A percentile compares a stretch with the other conserved stretches of the same genome.
Conservation (phyloP, 1,140 invertebrate genomes). For the Probaryconus sp. region DNA sequence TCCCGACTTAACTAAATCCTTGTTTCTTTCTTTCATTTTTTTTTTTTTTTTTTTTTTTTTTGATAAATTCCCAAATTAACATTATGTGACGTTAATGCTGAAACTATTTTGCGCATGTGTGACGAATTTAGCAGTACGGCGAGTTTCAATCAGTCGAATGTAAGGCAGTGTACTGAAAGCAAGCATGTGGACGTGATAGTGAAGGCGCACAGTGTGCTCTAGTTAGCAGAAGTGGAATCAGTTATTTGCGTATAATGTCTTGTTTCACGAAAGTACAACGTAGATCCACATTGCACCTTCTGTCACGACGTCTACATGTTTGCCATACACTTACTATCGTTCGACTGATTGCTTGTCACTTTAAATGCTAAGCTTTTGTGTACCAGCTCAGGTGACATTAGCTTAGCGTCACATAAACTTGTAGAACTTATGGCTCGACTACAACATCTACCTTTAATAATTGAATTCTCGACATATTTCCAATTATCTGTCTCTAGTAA, state of each 20-base stretch:
- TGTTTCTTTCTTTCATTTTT: no score
- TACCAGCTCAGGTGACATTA: constrained; percentile 42
- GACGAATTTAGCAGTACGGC: constrained; percentile 31
- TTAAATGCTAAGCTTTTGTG: constrained; percentile 55
- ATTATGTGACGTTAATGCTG: constrained; percentile 13
- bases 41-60: no score
- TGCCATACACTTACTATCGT: constrained; percentile 46
- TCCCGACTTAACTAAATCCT: no score
- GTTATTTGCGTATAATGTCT: constrained; percentile 60
- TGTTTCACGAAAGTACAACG: constrained; percentile 57
- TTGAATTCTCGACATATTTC: constrained; percentile 39
- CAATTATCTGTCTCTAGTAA: no score
- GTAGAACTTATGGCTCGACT: constrained; percentile 40
- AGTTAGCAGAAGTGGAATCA: constrained; percentile 52
- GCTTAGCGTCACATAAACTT: constrained; percentile 48
- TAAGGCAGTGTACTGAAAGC: constrained; percentile 43
- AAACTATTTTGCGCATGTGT: constrained; percentile 29
- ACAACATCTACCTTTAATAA: constrained; percentile 39
- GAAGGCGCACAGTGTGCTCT: constrained; percentile 51
- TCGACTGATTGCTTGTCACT: constrained; percentile 56
- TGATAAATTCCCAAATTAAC: no score
- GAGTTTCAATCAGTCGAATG: constrained; percentile 44
- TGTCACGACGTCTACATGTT: constrained; percentile 52
- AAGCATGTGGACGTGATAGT: constrained; percentile 43
- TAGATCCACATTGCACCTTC: constrained; percentile 56